Base-by-base conservation (phyloP, 37 sponge, comb jelly and placozoan species). In the Beroe ovata region DNA sequence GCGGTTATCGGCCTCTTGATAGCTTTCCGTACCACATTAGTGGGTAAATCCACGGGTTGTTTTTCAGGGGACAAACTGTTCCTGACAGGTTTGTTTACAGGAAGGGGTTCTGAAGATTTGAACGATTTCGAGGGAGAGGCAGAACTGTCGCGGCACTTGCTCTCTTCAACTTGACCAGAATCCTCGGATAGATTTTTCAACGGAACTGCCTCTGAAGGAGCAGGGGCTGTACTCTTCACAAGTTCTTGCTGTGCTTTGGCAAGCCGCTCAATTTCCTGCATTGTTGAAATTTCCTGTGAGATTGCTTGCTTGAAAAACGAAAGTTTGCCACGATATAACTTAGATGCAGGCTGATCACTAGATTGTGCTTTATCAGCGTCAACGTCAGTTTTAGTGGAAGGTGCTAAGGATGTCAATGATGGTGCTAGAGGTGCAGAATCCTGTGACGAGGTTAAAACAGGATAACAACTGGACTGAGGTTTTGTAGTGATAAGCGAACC, bases 221-320 rank as follows among this genome's bases (percentile, higher is more conserved):
- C 6, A 6, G 11, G 11, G 11, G 54, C 11, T 47, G 6, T 11
- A 47, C 54, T 47, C 54, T 47, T 47, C 54, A 47, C 6, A 47
- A 11, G 6, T 47, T 47, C 54, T 11, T 47, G 36, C 69, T 66
- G 32, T 34, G 35, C 69, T 42, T 36, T 36, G 19, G 84, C 84
- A 8, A 36, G 20, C 22, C 38, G 39, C 84, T 77, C 84, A 1
- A 28, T 39, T 38, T 69, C 71, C 36, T 36, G 38, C 63, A 62
- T 62, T 1, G 84, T 77, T 8, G 42, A 42, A n/a, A 77, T 42
- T 35, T 77, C 84, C 84, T 77, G 84, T 21, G 84, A 77, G 1
- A 77, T 77, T 23, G 84, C 84, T 25, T 77, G 84, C 33, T 77
- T 77, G 84, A 77, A 77, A 25, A 77, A 77, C 14, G 84, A 77